Conservation (phyloP, 2,113 vertebrate genomes). For the Pluvianellus socialis region DNA sequence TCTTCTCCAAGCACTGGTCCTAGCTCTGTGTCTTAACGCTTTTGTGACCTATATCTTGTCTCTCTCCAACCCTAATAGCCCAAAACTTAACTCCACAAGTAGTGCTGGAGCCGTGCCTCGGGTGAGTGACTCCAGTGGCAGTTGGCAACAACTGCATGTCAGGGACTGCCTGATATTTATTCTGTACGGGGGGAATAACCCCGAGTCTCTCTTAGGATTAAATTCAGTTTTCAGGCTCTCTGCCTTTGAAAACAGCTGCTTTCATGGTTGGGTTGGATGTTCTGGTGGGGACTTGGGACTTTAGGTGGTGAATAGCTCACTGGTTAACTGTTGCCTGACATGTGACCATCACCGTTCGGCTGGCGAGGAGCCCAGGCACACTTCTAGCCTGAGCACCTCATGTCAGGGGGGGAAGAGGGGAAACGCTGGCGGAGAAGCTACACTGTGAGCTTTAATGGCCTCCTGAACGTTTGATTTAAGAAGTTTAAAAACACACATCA, state of each 20-base stretch:
- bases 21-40: neutral
- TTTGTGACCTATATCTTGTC: neutral
- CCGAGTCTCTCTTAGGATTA: accelerated
- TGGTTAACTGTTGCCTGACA: neutral
- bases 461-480: no score
- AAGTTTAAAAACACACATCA: accelerated
- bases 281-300: neutral
- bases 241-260: neutral
- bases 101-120: neutral
- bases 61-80: neutral
- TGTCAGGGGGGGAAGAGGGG: neutral
- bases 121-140: neutral
- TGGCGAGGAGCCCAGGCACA: neutral
- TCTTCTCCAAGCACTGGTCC: neutral
- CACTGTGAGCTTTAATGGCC: neutral
- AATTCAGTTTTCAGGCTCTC: accelerated
- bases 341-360: neutral
- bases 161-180: neutral
- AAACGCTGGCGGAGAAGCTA: neutral
- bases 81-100: neutral
- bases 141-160: accelerated
- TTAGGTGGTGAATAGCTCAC: neutral
- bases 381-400: neutral
- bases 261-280: accelerated
- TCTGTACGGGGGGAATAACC: accelerated